These are phyloP conservation scores for Lypha dubia DNA, from an alignment of 2,888 invertebrate genomes.

Conservation along the genomic window DNA sequence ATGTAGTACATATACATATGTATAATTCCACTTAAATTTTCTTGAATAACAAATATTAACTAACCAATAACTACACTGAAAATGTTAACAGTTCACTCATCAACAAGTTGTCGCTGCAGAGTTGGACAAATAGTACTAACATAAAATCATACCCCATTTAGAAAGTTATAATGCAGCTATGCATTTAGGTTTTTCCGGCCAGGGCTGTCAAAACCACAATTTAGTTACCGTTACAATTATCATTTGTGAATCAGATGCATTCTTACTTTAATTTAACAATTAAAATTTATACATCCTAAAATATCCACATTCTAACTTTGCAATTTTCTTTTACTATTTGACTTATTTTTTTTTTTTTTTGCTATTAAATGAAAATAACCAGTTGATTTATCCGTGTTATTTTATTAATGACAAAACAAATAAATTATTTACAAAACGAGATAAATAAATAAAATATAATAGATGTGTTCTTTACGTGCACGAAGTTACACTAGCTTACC, in stretches of 20 bases:
- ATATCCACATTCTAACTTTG: no score
- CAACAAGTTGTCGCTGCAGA: conserved; percentile 58
- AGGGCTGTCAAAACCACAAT: no score
- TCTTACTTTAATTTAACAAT: no score
- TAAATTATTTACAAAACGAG: no score
- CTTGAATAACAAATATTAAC: conserved; percentile 55
- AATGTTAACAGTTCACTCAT: neutral
- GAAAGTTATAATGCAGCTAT: neutral
- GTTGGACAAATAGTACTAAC: conserved; percentile 39
- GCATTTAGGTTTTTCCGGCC: neutral
- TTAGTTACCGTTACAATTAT: no score
- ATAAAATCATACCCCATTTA: neutral
- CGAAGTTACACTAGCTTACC: no score
- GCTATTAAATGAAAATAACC: neutral
- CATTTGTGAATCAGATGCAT: no score
- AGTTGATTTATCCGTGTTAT: neutral
- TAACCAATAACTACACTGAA: conserved; percentile 36
- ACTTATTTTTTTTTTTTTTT: no score
- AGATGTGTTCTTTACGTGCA: no score
- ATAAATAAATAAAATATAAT: no score
- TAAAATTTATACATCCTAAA: neutral
- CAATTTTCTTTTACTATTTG: no score
- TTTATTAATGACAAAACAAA: conserved; percentile 30
- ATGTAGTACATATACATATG: conserved; percentile 46
- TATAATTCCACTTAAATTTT: conserved; percentile 44